These are phyloP conservation scores for Eupithecia tripunctaria DNA, from an alignment of 2,888 invertebrate species.

Conservation along the genomic window DNA sequence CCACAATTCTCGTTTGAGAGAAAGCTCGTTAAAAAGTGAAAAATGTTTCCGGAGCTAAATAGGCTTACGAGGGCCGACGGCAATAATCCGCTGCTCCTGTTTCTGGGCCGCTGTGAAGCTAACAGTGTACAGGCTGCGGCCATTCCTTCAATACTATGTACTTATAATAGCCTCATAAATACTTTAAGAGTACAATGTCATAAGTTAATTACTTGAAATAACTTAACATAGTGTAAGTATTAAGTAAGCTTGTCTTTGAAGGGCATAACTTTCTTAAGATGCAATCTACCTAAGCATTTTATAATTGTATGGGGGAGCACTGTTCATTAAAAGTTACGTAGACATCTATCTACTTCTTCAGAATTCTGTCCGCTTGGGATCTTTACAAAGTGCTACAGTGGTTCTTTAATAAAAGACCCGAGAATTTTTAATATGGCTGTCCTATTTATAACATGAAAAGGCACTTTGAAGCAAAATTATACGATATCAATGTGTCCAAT, in stretches of 20 bases:
- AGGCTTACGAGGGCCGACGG: slow-evolving; percentile 72
- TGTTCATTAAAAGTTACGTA: slow-evolving; percentile 38
- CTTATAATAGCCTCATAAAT: slow-evolving; percentile 2
- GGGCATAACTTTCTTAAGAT: slow-evolving; percentile 15
- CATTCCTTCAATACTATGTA: slow-evolving; percentile 30
- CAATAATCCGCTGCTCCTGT: slow-evolving; percentile 76
- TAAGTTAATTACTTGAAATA: slow-evolving; percentile 9
- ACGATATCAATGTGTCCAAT: slow-evolving; percentile 19
- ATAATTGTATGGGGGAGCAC: slow-evolving; percentile 15
- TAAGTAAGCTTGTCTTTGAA: slow-evolving; percentile 20
- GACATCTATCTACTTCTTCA: slow-evolving; percentile 34
- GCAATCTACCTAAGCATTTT: slow-evolving; percentile 8
- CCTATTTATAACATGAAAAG: slow-evolving; percentile 17
- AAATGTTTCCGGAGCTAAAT: slow-evolving; percentile 53
- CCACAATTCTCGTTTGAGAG: slow-evolving; percentile 33
- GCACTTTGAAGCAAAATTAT: slow-evolving; percentile 22
- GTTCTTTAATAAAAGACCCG: slow-evolving; percentile 40
- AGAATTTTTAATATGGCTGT: slow-evolving; percentile 30
- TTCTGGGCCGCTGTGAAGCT: slow-evolving; percentile 77
- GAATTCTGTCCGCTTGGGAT: slow-evolving; percentile 62
- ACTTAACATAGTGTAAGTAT: slow-evolving; percentile 16
- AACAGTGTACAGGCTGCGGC: slow-evolving; percentile 79
- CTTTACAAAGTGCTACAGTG: slow-evolving; percentile 64
- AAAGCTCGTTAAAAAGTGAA: slow-evolving; percentile 53
- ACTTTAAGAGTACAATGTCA: slow-evolving; percentile 3